These are phyloP conservation scores for Ceyx cyanopectus DNA, from an alignment of 2,113 vertebrate genomes.

Conservation along the genomic window DNA sequence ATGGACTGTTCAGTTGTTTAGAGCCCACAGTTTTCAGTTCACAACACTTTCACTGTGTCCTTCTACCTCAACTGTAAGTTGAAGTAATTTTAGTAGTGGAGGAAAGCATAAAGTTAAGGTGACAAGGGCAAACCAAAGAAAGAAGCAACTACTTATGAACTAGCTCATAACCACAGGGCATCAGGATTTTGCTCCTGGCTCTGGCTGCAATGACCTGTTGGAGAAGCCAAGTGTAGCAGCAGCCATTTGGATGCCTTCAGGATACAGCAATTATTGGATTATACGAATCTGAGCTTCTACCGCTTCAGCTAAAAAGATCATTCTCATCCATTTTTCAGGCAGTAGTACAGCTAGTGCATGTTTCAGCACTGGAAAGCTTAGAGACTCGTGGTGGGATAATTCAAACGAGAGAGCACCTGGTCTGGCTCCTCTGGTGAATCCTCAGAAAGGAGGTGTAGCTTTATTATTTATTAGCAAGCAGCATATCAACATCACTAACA, in stretches of 20 bases:
- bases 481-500: not conserved
- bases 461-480: not conserved
- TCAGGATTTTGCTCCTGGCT: not conserved
- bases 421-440: not conserved
- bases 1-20: not conserved
- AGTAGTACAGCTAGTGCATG: not conserved
- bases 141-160: not conserved
- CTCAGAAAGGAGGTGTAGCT: not conserved
- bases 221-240: not conserved
- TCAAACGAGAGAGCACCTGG: not conserved
- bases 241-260: not conserved
- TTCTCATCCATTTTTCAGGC: not conserved
- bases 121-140: not conserved
- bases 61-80: not conserved
- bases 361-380: not conserved
- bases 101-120: not conserved
- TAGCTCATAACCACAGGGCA: not conserved
- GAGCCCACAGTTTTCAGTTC: not conserved
- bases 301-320: not conserved
- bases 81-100: not conserved
- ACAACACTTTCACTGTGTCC: not conserved
- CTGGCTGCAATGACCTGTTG: not conserved
- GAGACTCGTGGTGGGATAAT: fast-evolving
- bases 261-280: not conserved
- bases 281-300: not conserved